Evolutionary conservation across 1,140 invertebrate genomes (phyloP), one percentile per base, ranked within the genome.

Genomic region (Zaprionus gabonicus): DNA sequence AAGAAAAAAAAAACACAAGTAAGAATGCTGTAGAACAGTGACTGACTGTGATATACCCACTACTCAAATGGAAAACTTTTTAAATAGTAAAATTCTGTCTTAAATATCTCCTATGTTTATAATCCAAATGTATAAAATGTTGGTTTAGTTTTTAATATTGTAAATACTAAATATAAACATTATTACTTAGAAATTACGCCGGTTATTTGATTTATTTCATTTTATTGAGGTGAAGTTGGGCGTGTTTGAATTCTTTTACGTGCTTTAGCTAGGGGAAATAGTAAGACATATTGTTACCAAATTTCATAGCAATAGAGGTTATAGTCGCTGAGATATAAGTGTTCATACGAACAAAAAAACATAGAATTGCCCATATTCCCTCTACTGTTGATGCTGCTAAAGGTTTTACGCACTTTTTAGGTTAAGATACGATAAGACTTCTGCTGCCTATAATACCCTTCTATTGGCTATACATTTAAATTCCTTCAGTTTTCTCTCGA

Each of bases 1-100:
- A 77, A 81, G 41, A 20, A 46, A 9, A 17, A 44, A 41, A 46
- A 9, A 17, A 44, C n/a, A 41, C 38, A 41, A n/a, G 4, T 7
- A n/a, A 41, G 15, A 15, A 41, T 1, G 15, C 6, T 41, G 6
- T 6, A n/a, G 0, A 0, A 2, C 5, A n/a, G 38, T n/a, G 38
- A n/a, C 15, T 34, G 38, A 41, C 38, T 41, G 4, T 41, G 5
- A n/a, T 7, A 41, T 41, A 41, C 38, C 31, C 3, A 0, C 9
- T 34, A 34, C 0, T 34, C 0, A 10, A 34, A 10, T 0, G 9
- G 10, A 34, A 9, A 34, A 34, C 31, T 10, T 2, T 10, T 34
- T 10, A 0, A 0, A 10, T 0, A 31, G 9, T 10, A 31, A 31
- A 34, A 3, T 34, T 10, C 0, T 34, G 9, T 34, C 0, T 34